These are phyloP conservation scores for Etheostoma cragini DNA, from an alignment of 2,113 vertebrate genomes.

Conservation along the genomic window DNA sequence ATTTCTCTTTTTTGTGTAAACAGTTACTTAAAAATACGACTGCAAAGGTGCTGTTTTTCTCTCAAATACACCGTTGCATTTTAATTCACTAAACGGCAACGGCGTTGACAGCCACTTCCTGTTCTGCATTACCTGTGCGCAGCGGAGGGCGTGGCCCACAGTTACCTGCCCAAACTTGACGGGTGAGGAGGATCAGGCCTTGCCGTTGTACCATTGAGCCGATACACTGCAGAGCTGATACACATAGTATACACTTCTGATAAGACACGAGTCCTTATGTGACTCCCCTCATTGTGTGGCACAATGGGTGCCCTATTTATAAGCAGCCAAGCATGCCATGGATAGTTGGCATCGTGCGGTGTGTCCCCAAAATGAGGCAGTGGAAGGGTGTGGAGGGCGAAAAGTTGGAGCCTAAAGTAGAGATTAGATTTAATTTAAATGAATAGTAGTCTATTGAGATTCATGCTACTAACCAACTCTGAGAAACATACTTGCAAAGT, in stretches of 20 bases:
- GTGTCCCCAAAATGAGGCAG: constrained; percentile 53
- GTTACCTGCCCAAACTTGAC: constrained; percentile 80
- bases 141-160: constrained; percentile 73
- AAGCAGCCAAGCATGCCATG: constrained; percentile 59
- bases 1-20: not conserved
- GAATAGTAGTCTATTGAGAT: too few species aligned
- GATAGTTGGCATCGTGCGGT: constrained; percentile 67
- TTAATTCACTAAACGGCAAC: constrained; percentile 26
- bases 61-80: constrained; percentile 44
- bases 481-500: not conserved
- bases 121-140: constrained; percentile 59
- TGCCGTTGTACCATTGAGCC: not conserved
- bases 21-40: not conserved
- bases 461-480: not conserved
- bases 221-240: not conserved
- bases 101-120: constrained; percentile 77
- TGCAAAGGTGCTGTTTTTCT: not conserved
- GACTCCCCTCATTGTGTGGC: constrained; percentile 24
- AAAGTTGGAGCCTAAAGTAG: not conserved
- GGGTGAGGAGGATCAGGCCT: not conserved
- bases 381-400: constrained; percentile 44
- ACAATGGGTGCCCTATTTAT: constrained; percentile 75
- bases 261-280: constrained; percentile 18
- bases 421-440: not conserved
- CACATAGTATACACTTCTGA: not conserved